Evolutionary conservation across 1,140 invertebrate genomes (phyloP).

Genomic region (Aphaenogaster rudis): DNA sequence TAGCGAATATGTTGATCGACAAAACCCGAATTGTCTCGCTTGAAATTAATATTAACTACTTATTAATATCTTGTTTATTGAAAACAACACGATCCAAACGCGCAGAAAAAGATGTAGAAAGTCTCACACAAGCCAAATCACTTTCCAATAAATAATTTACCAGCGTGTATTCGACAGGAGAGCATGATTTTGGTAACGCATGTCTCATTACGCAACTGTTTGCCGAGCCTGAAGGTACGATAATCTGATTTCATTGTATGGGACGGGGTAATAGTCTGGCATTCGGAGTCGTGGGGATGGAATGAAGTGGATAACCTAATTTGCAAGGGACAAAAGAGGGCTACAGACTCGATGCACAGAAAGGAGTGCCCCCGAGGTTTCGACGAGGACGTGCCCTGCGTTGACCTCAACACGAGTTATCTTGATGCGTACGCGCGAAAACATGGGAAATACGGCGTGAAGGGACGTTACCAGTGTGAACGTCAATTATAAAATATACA

Average conservation of each 20-base stretch:
- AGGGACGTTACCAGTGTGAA: neutral
- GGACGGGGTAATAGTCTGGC: neutral
- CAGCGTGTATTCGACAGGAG: neutral
- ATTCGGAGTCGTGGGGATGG: constrained; percentile 17
- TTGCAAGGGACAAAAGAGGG: constrained; percentile 25
- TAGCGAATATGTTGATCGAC: neutral
- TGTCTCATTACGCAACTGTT: constrained; percentile 4
- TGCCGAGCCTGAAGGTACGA: neutral
- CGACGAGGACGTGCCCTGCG: neutral
- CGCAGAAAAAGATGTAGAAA: neutral
- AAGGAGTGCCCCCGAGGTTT: neutral
- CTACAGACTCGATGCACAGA: neutral
- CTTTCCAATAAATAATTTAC: neutral
- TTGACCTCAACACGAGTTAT: neutral
- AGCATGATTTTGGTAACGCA: neutral
- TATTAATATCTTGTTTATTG: neutral
- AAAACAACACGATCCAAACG: neutral
- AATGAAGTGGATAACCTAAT: constrained; percentile 35
- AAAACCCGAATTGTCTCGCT: neutral
- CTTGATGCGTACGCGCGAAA: neutral
- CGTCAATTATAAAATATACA: constrained; percentile 21
- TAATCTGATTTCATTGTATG: constrained; percentile 31
- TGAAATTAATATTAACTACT: constrained; percentile 3
- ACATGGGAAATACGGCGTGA: neutral
- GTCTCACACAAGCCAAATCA: neutral